A percentile compares a stretch with the other conserved stretches of the same genome.
These are phyloP conservation scores for Clostera curtula DNA, from an alignment of 2,888 invertebrate genomes.

Conservation along the genomic window DNA sequence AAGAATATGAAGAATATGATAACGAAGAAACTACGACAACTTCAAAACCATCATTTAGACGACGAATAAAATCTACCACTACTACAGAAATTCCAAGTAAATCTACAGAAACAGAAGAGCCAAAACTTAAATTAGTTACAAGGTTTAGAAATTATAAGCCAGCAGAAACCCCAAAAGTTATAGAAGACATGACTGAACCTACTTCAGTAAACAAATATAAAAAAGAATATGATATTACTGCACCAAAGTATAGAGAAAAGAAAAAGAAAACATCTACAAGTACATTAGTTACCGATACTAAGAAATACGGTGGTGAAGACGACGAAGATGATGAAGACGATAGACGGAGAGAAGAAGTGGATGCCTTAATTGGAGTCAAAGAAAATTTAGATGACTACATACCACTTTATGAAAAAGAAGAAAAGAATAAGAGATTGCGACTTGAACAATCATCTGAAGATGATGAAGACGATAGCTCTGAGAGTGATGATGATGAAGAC, in stretches of 20 bases:
- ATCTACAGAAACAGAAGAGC: constrained; percentile 23
- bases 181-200: constrained; percentile 11
- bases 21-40: constrained; percentile 42
- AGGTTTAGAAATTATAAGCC: constrained; percentile 41
- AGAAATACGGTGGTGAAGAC: constrained; percentile 51
- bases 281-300: constrained; percentile 61
- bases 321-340: constrained; percentile 47
- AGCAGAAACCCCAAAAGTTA: constrained; percentile 14
- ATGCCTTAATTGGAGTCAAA: constrained; percentile 52
- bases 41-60: constrained; percentile 32
- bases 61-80: constrained; percentile 27
- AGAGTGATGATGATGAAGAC: constrained; percentile 21
- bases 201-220: constrained; percentile 8
- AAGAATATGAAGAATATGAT: constrained; percentile 30
- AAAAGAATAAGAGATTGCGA: too few relatives aligned
- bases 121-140: constrained; percentile 44
- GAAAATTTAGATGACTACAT: constrained; percentile 55
- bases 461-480: constrained; percentile 18
- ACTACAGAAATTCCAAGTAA: constrained; percentile 27
- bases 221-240: constrained; percentile 9
- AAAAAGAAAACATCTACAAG: constrained; percentile 56
- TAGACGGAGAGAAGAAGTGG: constrained; percentile 50
- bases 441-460: too few relatives aligned
- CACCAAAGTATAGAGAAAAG: constrained; percentile 55
- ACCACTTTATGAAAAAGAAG: constrained; percentile 52